These are phyloP conservation scores for Dipodomys spectabilis DNA, from an alignment of 2,113 vertebrate species.

Conservation along the genomic window DNA sequence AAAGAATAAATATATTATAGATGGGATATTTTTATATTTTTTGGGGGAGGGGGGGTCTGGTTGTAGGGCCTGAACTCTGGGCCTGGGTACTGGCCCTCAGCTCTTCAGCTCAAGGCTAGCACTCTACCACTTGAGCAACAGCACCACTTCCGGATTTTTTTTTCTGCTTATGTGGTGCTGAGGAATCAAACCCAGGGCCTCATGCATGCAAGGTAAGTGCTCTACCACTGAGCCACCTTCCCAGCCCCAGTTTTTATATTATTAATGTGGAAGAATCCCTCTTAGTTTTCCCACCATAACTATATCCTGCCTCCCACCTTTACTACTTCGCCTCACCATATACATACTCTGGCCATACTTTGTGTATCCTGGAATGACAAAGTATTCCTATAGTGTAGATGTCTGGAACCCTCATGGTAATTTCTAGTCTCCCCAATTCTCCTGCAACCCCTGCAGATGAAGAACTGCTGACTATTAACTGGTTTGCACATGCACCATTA, in stretches of 20 bases:
- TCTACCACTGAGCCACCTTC: too few relatives aligned
- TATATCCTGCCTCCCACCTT: background rate
- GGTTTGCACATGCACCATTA: rapidly evolving
- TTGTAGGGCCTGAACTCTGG: too few relatives aligned
- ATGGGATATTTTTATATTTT: background rate
- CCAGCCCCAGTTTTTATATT: background rate
- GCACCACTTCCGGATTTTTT: too few relatives aligned
- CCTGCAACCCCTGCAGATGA: background rate
- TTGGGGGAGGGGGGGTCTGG: too few relatives aligned
- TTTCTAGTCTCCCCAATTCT: background rate
- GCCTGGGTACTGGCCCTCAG: too few relatives aligned
- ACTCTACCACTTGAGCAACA: too few relatives aligned
- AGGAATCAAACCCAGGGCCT: too few relatives aligned
- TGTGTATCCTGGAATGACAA: background rate
- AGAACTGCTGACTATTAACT: background rate
- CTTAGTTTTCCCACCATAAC: background rate
- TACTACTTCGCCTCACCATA: background rate
- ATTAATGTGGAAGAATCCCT: background rate
- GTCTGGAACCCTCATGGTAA: background rate
- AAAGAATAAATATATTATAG: background rate
- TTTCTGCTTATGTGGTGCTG: too few relatives aligned
- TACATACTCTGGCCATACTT: background rate
- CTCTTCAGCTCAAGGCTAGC: too few relatives aligned
- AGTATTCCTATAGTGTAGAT: background rate
- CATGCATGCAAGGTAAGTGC: too few relatives aligned